Conservation (phyloP, 2,888 invertebrate genomes). For the Athetis lepigone region DNA sequence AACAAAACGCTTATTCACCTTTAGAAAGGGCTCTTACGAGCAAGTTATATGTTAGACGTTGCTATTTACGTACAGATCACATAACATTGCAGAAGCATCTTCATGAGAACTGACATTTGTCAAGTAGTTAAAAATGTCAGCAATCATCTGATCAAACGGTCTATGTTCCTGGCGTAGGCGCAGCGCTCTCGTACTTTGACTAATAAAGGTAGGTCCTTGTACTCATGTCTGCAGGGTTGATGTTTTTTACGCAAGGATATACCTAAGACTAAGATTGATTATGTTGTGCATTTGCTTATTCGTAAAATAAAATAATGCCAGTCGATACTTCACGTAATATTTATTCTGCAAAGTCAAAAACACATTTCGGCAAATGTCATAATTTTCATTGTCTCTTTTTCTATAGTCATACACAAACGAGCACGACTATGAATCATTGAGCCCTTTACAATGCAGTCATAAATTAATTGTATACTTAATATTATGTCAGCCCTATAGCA, state of each 20-base stretch:
- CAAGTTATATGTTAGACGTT: constrained; percentile 25
- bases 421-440: constrained; percentile 42
- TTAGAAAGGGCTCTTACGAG: constrained; percentile 49
- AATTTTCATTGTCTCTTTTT: background rate
- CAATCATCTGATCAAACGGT: constrained; percentile 65
- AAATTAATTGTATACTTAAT: constrained; percentile 56
- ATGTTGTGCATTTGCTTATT: background rate
- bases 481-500: constrained; percentile 74
- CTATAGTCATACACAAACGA: constrained; percentile 22
- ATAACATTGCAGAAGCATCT: constrained; percentile 44
- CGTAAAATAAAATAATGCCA: background rate
- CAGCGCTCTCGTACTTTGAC: constrained; percentile 47
- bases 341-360: too few relatives aligned
- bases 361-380: background rate
- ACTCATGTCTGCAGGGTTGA: constrained; percentile 49
- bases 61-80: constrained; percentile 31
- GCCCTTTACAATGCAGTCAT: constrained; percentile 35
- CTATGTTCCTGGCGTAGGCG: constrained; percentile 65
- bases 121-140: constrained; percentile 62
- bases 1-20: constrained; percentile 28
- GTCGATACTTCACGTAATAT: background rate
- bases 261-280: background rate
- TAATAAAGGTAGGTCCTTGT: constrained; percentile 32
- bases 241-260: background rate
- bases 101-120: constrained; percentile 53